Conservation (phyloP, 1,140 invertebrate species). For the Diuraphis noxia region DNA sequence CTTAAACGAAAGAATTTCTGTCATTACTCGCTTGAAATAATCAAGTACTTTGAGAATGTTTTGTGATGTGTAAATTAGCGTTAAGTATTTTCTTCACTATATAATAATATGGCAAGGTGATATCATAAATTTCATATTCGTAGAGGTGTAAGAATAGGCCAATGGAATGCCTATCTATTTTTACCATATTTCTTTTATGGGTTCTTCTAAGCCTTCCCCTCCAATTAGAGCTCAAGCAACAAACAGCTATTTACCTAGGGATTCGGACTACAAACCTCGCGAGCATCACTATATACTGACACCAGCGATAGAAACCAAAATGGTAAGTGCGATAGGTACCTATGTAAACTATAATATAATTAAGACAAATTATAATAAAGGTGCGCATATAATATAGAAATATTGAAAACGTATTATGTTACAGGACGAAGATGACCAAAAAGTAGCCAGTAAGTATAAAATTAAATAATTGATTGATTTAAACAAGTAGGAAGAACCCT, state of each 20-base stretch:
- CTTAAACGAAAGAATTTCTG: not conserved
- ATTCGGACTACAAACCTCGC: slow-evolving; percentile 19
- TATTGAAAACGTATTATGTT: slow-evolving; percentile 57
- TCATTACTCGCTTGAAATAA: slow-evolving; percentile 32
- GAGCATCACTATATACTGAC: slow-evolving; percentile 5
- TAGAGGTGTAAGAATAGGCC: slow-evolving; percentile 46
- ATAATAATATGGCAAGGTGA: not conserved
- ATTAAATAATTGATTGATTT: not conserved
- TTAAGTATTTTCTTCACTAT: slow-evolving; percentile 10
- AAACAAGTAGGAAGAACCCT: not conserved
- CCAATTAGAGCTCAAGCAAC: not conserved
- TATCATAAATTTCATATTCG: slow-evolving; percentile 31
- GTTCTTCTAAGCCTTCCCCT: slow-evolving; percentile 44
- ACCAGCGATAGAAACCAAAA: not conserved
- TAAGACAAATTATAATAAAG: not conserved
- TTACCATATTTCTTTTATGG: slow-evolving; percentile 39
- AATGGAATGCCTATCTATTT: slow-evolving; percentile 37
- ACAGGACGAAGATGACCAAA: slow-evolving; percentile 78
- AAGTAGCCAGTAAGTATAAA: slow-evolving; percentile 67
- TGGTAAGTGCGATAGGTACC: not conserved
- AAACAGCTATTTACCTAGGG: slow-evolving; percentile 27
- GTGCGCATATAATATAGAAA: not conserved
- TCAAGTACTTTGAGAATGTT: not conserved
- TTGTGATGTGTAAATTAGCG: slow-evolving; percentile 27
- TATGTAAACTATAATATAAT: not conserved